Percentiles rank a stretch among this genome's conserved stretches.
phyloP scores from a whole-genome alignment of 2,797 vertebrate genomes.

The Trachurus trachurus region DNA sequence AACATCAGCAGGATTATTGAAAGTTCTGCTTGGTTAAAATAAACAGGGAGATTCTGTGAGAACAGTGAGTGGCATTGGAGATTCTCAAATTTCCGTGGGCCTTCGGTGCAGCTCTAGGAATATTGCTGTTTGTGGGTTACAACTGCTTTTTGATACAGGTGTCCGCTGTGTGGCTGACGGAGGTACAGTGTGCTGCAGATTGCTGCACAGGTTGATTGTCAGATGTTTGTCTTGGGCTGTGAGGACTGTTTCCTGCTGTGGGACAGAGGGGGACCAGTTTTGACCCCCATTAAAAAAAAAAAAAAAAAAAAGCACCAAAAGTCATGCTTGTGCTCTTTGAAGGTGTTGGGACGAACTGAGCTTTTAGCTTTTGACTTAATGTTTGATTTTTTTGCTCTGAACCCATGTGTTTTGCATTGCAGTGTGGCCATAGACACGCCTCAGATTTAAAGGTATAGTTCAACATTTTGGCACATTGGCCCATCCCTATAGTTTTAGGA shows the following conservation, averaged over 20 bases:
- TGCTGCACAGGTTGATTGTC: slow-evolving; percentile 16
- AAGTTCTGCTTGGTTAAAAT: neutral
- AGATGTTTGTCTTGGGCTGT: slow-evolving; percentile 13
- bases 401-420: slow-evolving; percentile 16
- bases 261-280: slow-evolving; percentile 14
- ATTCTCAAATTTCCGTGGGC: neutral
- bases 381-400: neutral
- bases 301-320: neutral
- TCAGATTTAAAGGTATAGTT: too few relatives aligned
- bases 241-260: slow-evolving; percentile 16
- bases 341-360: neutral
- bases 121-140: neutral
- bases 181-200: neutral
- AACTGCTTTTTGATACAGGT: too few relatives aligned
- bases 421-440: neutral
- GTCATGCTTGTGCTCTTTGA: slow-evolving; percentile 25
- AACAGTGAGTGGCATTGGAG: neutral
- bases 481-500: too few relatives aligned
- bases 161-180: too few relatives aligned
- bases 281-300: neutral
- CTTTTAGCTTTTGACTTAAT: neutral
- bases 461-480: too few relatives aligned
- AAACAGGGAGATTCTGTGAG: too few relatives aligned
- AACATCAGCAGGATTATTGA: neutral
- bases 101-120: neutral